Evolutionary conservation across 1,140 invertebrate genomes (phyloP).

Genomic region (Antheraea pernyi): DNA sequence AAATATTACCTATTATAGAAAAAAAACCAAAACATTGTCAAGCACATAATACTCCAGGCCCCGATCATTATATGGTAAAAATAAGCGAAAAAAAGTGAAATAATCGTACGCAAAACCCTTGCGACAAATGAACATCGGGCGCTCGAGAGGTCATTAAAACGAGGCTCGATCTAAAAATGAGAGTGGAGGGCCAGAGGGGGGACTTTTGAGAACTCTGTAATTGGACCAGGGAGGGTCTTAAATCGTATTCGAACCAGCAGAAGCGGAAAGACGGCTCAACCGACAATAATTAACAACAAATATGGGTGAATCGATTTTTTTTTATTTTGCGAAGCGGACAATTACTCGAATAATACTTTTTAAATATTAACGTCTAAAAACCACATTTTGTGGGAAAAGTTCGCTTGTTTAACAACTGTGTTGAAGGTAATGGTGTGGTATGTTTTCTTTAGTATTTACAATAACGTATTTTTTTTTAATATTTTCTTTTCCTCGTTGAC

Average conservation of each 20-base stretch:
- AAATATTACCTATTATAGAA: not conserved
- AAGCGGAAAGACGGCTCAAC: conserved; percentile 73
- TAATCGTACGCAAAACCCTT: conserved; percentile 72
- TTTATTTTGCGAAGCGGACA: conserved; percentile 56
- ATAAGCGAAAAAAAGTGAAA: conserved; percentile 58
- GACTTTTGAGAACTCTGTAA: conserved; percentile 73
- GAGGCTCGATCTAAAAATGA: conserved; percentile 74
- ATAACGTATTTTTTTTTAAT: conserved; percentile 38
- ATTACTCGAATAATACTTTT: conserved; percentile 64
- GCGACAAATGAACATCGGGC: conserved; percentile 77
- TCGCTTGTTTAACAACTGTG: conserved; percentile 67
- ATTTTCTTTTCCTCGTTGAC: conserved; percentile 55
- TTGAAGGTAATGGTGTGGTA: conserved; percentile 47
- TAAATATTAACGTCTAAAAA: conserved; percentile 64
- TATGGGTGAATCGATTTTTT: conserved; percentile 74
- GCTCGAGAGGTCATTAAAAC: conserved; percentile 77
- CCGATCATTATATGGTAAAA: conserved; percentile 30
- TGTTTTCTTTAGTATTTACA: conserved; percentile 55
- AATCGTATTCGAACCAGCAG: conserved; percentile 72
- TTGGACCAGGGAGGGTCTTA: conserved; percentile 75
- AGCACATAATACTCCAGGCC: conserved; percentile 18
- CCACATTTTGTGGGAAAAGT: conserved; percentile 69
- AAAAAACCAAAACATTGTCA: not conserved
- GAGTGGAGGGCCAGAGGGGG: conserved; percentile 38
- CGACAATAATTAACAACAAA: conserved; percentile 78